Conservation (phyloP, 2,888 invertebrate genomes). For the Apodemia mormo region DNA sequence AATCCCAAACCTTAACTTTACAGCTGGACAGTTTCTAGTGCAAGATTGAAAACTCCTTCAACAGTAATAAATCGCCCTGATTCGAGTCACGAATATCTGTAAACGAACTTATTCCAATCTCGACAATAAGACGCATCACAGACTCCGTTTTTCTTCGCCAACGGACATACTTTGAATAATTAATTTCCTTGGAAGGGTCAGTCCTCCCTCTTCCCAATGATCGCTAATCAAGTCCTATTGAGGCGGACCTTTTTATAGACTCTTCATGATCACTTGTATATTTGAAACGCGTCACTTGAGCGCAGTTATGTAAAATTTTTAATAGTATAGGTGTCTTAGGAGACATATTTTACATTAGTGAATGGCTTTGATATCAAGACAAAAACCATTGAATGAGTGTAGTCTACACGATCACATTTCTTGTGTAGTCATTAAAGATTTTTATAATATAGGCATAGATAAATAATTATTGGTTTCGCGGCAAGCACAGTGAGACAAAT, state of each 20-base stretch:
- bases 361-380: no score
- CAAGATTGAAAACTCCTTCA: not conserved
- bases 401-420: no score
- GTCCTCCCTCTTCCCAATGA: constrained; percentile 53
- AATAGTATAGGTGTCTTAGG: not conserved
- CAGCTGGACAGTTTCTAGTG: not conserved
- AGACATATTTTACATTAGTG: not conserved
- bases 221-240: constrained; percentile 73
- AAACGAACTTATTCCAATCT: constrained; percentile 31
- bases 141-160: constrained; percentile 46
- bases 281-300: not conserved
- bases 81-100: constrained; percentile 37
- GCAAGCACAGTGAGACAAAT: no score
- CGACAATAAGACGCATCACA: constrained; percentile 47
- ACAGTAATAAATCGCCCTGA: constrained; percentile 20
- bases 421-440: no score
- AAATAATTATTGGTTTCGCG: no score
- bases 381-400: no score
- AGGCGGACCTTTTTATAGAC: constrained; percentile 37
- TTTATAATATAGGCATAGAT: no score
- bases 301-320: not conserved
- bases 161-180: constrained; percentile 74
- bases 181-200: constrained; percentile 69
- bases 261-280: constrained; percentile 22
- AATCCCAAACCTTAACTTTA: no score